phyloP scores from a whole-genome alignment of 1,140 invertebrate species.

The roundworm (Caenorhabditis elegans) region WBcel235 BX284606.5:17406501-17407000 shows the following conservation, averaged over 20 bases:
- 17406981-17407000: conserved; percentile 32
- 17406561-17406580: too few species aligned
- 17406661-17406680: too few species aligned
- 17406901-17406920: not conserved
- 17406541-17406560: too few species aligned
- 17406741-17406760: conserved; percentile 29
- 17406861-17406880: not conserved
- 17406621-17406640: too few species aligned
- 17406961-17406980: not conserved
- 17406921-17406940: not conserved
- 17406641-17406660: too few species aligned
- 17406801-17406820: not conserved
- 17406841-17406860: not conserved
- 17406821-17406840: not conserved
- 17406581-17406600: too few species aligned
- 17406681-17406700: too few species aligned
- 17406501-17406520: too few species aligned
- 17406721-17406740: too few species aligned
- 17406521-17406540: too few species aligned
- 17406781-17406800: not conserved
- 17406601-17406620: too few species aligned
- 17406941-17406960: not conserved
- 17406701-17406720: too few species aligned
- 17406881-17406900: conserved; percentile 20
- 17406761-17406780: conserved; percentile 15